Base-by-base conservation (phyloP, 1,140 invertebrate species). In the Scaptomyza montana region DNA sequence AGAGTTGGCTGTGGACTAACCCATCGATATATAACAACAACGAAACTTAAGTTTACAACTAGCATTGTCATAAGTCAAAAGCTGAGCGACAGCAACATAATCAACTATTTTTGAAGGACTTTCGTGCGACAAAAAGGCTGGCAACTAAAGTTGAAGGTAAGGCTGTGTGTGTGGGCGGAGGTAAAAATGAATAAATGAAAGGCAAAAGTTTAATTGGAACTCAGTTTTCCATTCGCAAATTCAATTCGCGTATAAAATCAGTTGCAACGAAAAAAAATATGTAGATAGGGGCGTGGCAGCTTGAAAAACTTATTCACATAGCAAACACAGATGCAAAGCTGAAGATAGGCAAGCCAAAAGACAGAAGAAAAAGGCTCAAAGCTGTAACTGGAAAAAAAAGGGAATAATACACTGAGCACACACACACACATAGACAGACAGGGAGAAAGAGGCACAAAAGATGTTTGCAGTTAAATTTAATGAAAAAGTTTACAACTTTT, bases 401-500 rank as follows among this genome's bases (percentile, higher is more conserved):
- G 28, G 69, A 73, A 81, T 60, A 62, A 59, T 65, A 47, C 56
- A 41, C 56, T 30, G 39, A 60, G 56, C 39, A 41, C 45, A 43
- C 21, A 25, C 21, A 25, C 21, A 43, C 21, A 25, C 21, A 25
- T 4, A 25, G 21, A 36, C 13, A 45, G 33, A 16, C 16, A 47
- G 30, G 8, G 8, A 36, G 33, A 43, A 39, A 49, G 12, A 12
- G 64, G 72, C 82, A 82, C 84, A 89, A 87, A 87, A 79, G 82
- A 87, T 89, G 84, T 89, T 89, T 87, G 84, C 82, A 89, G 84
- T 87, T 87, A 89, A 89, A 89, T 89, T 89, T 89, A 89, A 89
- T 89, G 84, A 89, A 89, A 89, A 89, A 89, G 80, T 89, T 89
- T 89, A 80, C 77, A 89, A 89, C 80, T 89, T 89, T 89, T 87